Evolutionary conservation across 2,888 invertebrate genomes (phyloP), one percentile per base, ranked within the genome.

Genomic region (Atethmia centrago): DNA sequence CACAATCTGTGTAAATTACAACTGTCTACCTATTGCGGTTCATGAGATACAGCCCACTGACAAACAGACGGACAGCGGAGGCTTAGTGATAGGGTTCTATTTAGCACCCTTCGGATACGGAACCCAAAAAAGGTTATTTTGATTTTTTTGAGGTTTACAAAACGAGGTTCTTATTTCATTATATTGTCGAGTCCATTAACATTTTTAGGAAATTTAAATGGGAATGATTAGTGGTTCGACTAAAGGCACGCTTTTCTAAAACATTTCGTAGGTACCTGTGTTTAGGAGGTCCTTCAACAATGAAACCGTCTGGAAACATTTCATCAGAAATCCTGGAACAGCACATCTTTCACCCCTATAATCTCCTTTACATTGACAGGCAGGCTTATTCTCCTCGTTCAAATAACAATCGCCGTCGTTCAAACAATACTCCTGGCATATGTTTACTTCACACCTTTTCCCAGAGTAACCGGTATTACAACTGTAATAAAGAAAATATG

Each of bases 401-500:
- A 55, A 36, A 25, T 25, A 25, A 67, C 71, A 71, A 7, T 47
- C 21, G 0, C 71, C 71, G 9, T 21, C 14, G 55, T 71, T 36
- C 4, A 36, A 55, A 28, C 71, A 68, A 25, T 71, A 47, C 7
- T 21, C 2, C 3, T 21, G 21, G 40, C 71, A 71, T 47, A n/a
- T 12, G 16, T 47, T 92, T 0, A 89, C 86, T 80, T 97, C 96
- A 79, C 97, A 97, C 64, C 97, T 91, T 0, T 85, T 74, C 3
- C 97, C 97, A 0, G 83, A 87, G 82, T 91, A 96, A 10, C 94
- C 93, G 14, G 79, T 82, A n/a, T 88, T 87, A 81, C 97, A 97
- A n/a, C 96, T 95, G 90, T 21, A 56, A 56, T 56, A 28, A 10
- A 4, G 19, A 56, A 10, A 28, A 88, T n/a, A n/a, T n/a, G n/a